Percentiles rank a stretch among this genome's conserved stretches.
Conservation (phyloP, 2,888 invertebrate species). For the Tipula helvola region DNA sequence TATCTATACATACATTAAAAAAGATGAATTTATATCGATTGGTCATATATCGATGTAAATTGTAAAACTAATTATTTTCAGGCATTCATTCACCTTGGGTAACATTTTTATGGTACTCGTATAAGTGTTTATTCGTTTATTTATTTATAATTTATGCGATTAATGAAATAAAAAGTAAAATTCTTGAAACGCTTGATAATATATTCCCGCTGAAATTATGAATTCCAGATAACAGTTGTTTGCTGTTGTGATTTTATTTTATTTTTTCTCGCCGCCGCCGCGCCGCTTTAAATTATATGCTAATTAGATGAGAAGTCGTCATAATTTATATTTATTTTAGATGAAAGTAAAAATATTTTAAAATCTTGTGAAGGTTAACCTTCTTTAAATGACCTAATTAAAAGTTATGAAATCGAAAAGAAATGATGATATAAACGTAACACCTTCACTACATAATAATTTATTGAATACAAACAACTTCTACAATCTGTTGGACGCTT, state of each 20-base stretch:
- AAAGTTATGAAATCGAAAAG: background rate
- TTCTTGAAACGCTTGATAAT: background rate
- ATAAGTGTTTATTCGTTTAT: background rate
- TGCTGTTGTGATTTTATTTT: background rate
- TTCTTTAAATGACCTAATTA: background rate
- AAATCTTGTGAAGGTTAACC: background rate
- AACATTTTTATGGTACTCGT: background rate
- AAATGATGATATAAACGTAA: background rate
- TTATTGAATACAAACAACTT: background rate
- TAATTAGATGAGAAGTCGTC: background rate
- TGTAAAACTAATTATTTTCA: background rate
- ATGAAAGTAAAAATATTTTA: background rate
- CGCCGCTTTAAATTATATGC: background rate
- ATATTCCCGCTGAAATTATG: background rate
- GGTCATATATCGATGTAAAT: background rate
- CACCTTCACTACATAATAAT: background rate
- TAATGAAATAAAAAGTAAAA: background rate
- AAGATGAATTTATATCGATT: background rate
- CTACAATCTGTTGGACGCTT: background rate
- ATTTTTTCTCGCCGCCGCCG: background rate
- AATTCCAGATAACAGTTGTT: background rate
- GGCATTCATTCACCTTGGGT: background rate
- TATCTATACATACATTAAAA: no score
- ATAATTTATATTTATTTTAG: constrained; percentile 4
- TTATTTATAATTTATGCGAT: background rate